Conservation (phyloP, 1,140 invertebrate species). For the Druon quercuslanigerum region DNA sequence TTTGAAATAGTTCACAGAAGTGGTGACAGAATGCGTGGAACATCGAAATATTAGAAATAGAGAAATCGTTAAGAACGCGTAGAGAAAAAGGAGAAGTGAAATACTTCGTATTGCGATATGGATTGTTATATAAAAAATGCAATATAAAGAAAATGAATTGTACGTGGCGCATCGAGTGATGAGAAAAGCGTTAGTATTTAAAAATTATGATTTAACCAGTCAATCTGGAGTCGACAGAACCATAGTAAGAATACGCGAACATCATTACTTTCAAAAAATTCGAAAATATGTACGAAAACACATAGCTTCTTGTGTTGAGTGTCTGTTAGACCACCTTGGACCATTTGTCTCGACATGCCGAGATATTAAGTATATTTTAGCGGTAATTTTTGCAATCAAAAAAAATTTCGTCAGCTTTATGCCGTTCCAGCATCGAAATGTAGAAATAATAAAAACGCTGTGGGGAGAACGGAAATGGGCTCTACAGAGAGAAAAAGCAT, state of each 20-base stretch:
- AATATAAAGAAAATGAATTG: not conserved
- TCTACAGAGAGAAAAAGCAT: no score
- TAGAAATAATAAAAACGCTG: no score
- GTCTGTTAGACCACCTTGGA: slow-evolving; percentile 38
- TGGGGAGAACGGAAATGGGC: no score
- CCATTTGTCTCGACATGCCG: slow-evolving; percentile 52
- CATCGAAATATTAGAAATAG: no score
- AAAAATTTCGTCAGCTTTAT: slow-evolving; percentile 37
- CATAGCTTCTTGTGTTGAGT: slow-evolving; percentile 19
- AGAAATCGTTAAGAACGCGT: no score
- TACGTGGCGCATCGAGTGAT: slow-evolving; percentile 37
- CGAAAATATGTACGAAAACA: slow-evolving; percentile 34
- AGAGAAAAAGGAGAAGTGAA: no score
- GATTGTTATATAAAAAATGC: no score
- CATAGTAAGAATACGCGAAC: slow-evolving; percentile 6
- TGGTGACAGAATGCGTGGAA: no score
- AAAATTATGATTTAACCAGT: slow-evolving; percentile 36
- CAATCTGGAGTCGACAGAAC: slow-evolving; percentile 42
- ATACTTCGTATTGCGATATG: no score
- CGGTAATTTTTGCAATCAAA: no score
- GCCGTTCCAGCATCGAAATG: not conserved
- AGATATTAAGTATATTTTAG: slow-evolving; percentile 48
- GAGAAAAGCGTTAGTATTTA: slow-evolving; percentile 41
- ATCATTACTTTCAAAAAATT: slow-evolving; percentile 45
- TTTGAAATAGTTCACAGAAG: no score